A percentile compares a stretch with the other conserved stretches of the same genome.
Conservation (phyloP, 2,888 invertebrate genomes). For the Drosophila austrosaltans region DNA sequence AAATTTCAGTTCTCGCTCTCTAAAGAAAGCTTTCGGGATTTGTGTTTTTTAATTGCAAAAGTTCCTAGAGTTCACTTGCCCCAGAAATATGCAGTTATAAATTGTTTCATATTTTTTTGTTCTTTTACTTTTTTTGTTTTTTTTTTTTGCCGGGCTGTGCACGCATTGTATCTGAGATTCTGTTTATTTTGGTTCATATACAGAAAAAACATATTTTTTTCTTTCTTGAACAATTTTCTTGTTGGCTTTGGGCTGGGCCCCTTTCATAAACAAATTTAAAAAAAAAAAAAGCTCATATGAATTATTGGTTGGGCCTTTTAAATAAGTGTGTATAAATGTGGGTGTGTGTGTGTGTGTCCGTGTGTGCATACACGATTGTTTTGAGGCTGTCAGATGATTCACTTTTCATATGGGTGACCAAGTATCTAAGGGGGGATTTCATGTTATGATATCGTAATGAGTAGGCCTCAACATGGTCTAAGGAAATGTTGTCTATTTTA, state of each 20-base stretch:
- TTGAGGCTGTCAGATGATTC: slow-evolving; percentile 46
- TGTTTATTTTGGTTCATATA: slow-evolving; percentile 61
- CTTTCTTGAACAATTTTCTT: slow-evolving; percentile 43
- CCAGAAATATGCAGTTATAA: slow-evolving; percentile 48
- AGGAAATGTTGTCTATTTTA: background rate
- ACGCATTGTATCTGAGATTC: slow-evolving; percentile 40
- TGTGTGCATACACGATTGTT: slow-evolving; percentile 46
- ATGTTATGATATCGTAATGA: slow-evolving; percentile 36
- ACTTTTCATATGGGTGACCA: slow-evolving; percentile 33
- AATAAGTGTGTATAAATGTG: background rate
- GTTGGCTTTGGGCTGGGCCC: slow-evolving; percentile 33
- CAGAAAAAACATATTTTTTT: slow-evolving; percentile 18
- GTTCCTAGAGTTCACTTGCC: slow-evolving; percentile 63
- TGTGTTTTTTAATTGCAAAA: slow-evolving; percentile 61
- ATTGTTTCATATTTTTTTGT: slow-evolving; percentile 41
- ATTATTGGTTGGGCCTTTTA: slow-evolving; percentile 45
- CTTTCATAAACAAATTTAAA: slow-evolving; percentile 55
- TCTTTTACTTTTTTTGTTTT: background rate
- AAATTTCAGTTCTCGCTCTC: background rate
- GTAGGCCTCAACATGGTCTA: slow-evolving; percentile 2
- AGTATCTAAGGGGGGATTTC: slow-evolving; percentile 36
- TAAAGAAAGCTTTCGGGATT: slow-evolving; percentile 1
- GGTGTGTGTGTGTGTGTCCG: slow-evolving; percentile 11
- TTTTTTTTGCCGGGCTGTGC: slow-evolving; percentile 46
- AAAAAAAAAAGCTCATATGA: slow-evolving; percentile 51